Percentiles rank a stretch among this genome's conserved stretches.
phyloP scores from a whole-genome alignment of 2,113 vertebrate genomes.

The Astur gentilis region DNA sequence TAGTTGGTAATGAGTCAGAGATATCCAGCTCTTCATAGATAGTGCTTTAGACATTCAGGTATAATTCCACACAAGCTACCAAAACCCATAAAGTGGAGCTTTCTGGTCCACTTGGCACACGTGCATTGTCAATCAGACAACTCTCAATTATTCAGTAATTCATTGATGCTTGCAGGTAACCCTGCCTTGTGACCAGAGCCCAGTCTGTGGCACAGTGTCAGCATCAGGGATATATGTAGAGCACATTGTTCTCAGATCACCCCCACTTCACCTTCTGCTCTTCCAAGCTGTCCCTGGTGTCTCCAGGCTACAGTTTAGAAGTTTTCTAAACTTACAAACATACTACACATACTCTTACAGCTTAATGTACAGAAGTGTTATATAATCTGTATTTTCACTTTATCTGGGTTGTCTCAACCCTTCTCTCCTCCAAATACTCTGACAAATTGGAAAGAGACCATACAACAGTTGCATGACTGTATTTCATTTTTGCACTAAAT shows the following conservation, averaged over 20 bases:
- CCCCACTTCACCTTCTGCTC: not conserved
- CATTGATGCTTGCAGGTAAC: not conserved
- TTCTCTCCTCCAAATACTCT: not conserved
- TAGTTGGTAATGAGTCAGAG: not conserved
- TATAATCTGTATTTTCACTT: not conserved
- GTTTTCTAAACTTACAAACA: not conserved
- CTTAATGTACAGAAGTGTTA: not conserved
- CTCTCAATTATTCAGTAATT: not conserved
- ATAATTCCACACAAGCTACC: not conserved
- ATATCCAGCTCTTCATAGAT: not conserved
- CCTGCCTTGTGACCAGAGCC: not conserved
- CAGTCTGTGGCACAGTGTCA: not conserved
- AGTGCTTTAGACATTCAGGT: not conserved
- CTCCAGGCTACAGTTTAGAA: not conserved
- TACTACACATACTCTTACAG: rapidly evolving
- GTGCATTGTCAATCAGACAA: not conserved
- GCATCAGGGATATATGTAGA: not conserved
- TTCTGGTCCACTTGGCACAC: not conserved
- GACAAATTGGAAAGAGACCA: not conserved
- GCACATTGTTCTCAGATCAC: not conserved
- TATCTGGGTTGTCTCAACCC: not conserved
- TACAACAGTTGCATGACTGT: not conserved
- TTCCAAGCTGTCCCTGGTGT: not conserved
- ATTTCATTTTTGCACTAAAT: not conserved
- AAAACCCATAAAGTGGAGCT: not conserved